Percentiles rank a stretch among this genome's conserved stretches.
Evolutionary conservation across 2,797 vertebrate species (phyloP).

Genomic region (Uromys caudimaculatus): DNA sequence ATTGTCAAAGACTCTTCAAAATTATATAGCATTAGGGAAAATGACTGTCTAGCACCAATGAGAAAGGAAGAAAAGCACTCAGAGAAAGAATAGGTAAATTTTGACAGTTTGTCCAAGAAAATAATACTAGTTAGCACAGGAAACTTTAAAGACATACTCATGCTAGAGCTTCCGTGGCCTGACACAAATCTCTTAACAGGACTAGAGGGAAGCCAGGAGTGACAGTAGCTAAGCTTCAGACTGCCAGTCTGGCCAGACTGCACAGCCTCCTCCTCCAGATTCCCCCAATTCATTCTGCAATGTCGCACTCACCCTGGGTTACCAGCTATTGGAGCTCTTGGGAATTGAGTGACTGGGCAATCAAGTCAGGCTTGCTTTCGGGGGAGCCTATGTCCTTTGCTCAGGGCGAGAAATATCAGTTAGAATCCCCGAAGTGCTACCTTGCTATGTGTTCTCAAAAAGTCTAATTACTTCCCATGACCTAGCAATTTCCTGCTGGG

Average conservation of each 20-base stretch:
- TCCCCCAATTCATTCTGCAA: neutral
- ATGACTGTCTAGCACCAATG: constrained; percentile 65
- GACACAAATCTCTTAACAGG: constrained; percentile 56
- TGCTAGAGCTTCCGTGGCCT: constrained; percentile 54
- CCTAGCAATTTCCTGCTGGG: constrained; percentile 69
- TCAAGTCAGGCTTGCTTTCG: constrained; percentile 40
- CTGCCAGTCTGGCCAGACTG: neutral
- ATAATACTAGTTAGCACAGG: constrained; percentile 57
- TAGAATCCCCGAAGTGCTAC: constrained; percentile 32
- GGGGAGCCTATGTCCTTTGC: constrained; percentile 54
- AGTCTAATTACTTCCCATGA: constrained; percentile 70
- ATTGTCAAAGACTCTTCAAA: constrained; percentile 78
- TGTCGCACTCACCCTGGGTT: neutral
- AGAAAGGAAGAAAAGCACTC: constrained; percentile 60
- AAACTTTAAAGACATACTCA: constrained; percentile 56
- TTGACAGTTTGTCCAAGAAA: constrained; percentile 76
- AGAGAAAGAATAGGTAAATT: constrained; percentile 69
- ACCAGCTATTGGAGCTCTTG: neutral
- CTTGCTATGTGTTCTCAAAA: constrained; percentile 63
- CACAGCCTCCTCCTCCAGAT: neutral
- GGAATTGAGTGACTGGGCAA: neutral
- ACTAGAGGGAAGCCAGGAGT: constrained; percentile 37
- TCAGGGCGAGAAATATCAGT: constrained; percentile 54
- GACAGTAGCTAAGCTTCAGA: constrained; percentile 21
- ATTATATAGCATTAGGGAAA: constrained; percentile 75